Evolutionary conservation across 2,888 invertebrate species (phyloP).

Genomic region (Aleiodes alternator): DNA sequence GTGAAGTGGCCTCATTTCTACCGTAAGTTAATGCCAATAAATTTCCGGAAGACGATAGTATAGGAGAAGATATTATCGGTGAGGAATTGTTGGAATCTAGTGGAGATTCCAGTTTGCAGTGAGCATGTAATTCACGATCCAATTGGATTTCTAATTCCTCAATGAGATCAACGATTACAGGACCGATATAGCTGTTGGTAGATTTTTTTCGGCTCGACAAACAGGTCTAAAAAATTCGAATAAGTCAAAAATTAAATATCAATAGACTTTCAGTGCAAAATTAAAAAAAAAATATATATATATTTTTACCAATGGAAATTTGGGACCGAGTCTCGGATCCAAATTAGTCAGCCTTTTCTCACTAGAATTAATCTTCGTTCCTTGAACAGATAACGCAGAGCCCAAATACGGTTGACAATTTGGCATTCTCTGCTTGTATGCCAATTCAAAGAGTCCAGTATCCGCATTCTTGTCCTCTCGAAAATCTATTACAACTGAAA

Average conservation of each 20-base stretch:
- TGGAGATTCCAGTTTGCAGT: slow-evolving; percentile 64
- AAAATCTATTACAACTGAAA: slow-evolving; percentile 87
- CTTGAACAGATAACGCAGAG: slow-evolving; percentile 82
- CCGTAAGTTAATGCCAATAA: slow-evolving; percentile 46
- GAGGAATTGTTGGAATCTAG: slow-evolving; percentile 50
- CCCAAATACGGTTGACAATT: slow-evolving; percentile 89
- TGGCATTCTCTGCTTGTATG: slow-evolving; percentile 86
- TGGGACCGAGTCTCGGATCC: slow-evolving; percentile 72
- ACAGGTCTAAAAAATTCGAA: slow-evolving; percentile 57
- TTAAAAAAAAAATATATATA: slow-evolving; percentile 39
- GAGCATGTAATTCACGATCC: slow-evolving; percentile 69
- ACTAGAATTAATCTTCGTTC: slow-evolving; percentile 78
- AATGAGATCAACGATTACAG: slow-evolving; percentile 83
- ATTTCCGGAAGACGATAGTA: slow-evolving; percentile 48
- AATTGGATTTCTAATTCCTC: slow-evolving; percentile 80
- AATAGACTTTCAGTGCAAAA: too few species aligned
- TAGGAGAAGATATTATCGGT: slow-evolving; percentile 58
- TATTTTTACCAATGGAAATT: slow-evolving; percentile 62
- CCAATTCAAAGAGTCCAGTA: slow-evolving; percentile 88
- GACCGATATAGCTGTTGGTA: slow-evolving; percentile 78
- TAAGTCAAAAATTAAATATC: slow-evolving; percentile 28
- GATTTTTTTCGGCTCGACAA: slow-evolving; percentile 66
- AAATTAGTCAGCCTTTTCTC: slow-evolving; percentile 72
- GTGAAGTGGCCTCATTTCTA: slow-evolving; percentile 18
- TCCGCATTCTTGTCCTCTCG: slow-evolving; percentile 84